phyloP scores from a whole-genome alignment of 2,113 vertebrate species.

The Corythornis vintsioides region DNA sequence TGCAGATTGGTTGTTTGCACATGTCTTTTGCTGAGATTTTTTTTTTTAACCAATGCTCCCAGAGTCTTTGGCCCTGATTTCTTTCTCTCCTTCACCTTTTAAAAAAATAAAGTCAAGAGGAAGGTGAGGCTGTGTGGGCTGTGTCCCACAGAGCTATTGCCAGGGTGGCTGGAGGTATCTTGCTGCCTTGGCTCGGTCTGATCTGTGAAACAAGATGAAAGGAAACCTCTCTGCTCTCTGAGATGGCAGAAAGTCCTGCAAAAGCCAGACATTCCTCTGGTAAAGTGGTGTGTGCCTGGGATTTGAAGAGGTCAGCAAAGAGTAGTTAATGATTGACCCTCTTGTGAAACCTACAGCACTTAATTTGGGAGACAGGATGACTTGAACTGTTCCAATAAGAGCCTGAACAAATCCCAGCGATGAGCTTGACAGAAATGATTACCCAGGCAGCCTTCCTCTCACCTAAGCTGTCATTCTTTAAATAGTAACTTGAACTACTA shows the following conservation, averaged over 20 bases:
- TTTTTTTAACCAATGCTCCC: background rate
- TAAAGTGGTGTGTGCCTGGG: background rate
- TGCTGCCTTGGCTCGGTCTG: background rate
- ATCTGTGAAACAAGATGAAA: slow-evolving; percentile 28
- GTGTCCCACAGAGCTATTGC: background rate
- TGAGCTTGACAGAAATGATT: slow-evolving; percentile 57
- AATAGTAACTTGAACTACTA: slow-evolving; percentile 63
- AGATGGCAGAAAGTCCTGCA: slow-evolving; percentile 31
- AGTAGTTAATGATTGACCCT: slow-evolving; percentile 67
- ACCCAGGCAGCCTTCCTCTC: slow-evolving; percentile 53
- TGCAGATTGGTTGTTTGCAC: slow-evolving; percentile 48
- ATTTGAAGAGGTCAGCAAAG: slow-evolving; percentile 38
- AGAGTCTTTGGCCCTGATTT: background rate
- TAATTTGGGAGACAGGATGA: slow-evolving; percentile 42
- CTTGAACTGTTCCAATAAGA: slow-evolving; percentile 29
- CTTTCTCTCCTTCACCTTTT: fast-evolving
- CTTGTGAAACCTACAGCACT: background rate
- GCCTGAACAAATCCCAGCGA: slow-evolving; percentile 45
- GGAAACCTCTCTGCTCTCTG: background rate
- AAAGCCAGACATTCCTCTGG: slow-evolving; percentile 22
- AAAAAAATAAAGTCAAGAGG: background rate
- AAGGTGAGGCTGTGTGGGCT: background rate
- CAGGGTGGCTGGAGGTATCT: background rate
- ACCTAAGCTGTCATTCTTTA: slow-evolving; percentile 59
- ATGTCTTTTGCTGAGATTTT: background rate